These are phyloP conservation scores for Pristionchus entomophagus DNA, from an alignment of 2,888 invertebrate genomes.

Conservation along the genomic window DNA sequence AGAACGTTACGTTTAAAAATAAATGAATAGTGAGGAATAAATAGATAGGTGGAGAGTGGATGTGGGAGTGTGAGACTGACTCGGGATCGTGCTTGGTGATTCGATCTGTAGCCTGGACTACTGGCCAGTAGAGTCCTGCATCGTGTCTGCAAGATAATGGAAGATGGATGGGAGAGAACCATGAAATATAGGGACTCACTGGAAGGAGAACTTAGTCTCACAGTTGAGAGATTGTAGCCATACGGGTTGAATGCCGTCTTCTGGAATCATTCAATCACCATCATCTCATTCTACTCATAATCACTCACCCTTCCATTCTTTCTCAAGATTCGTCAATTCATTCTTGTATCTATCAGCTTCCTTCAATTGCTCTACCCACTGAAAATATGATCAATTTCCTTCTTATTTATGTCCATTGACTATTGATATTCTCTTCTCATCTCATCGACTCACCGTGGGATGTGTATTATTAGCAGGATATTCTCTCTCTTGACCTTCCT, in stretches of 20 bases:
- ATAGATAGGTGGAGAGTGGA: neutral
- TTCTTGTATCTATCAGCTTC: neutral
- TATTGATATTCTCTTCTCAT: no score
- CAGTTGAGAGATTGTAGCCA: neutral
- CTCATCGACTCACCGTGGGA: neutral
- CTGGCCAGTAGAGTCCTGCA: slow-evolving; percentile 4
- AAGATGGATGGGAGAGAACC: neutral
- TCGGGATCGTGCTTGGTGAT: neutral
- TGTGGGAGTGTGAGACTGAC: neutral
- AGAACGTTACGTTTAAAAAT: neutral
- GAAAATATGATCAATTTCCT: neutral
- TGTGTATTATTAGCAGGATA: neutral
- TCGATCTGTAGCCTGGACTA: neutral
- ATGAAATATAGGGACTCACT: neutral
- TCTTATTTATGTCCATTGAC: no score
- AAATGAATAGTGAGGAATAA: no score
- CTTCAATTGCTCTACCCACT: neutral
- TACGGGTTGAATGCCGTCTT: neutral
- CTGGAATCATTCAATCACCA: no score
- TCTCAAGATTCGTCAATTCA: neutral
- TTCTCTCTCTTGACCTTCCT: neutral
- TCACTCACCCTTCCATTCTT: neutral
- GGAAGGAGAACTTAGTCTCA: neutral
- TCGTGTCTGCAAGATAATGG: neutral
- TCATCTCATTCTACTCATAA: no score